Evolutionary conservation across 37 sponge, comb jelly and placozoan genomes (phyloP).

Genomic region (Agelas oroides): DNA sequence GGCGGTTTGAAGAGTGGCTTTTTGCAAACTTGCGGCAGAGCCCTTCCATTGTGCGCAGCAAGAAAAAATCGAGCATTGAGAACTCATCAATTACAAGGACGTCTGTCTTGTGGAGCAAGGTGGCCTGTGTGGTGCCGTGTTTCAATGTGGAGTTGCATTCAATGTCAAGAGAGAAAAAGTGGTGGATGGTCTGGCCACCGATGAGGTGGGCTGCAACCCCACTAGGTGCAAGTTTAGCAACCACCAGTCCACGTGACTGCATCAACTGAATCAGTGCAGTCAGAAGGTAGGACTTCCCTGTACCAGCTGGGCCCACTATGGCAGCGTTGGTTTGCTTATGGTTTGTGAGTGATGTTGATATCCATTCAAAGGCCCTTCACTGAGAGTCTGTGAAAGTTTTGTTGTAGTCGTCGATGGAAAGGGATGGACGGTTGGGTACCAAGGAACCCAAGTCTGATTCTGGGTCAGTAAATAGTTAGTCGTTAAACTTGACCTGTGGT

Average conservation of each 20-base stretch:
- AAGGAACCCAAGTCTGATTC: slow-evolving; percentile 1
- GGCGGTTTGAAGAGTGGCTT: too few species aligned
- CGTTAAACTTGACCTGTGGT: slow-evolving; percentile 12
- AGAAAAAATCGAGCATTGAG: slow-evolving; percentile 14
- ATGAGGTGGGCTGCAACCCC: slow-evolving; percentile 36
- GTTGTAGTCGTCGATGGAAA: background rate
- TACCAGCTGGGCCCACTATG: slow-evolving; percentile 24
- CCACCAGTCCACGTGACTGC: background rate
- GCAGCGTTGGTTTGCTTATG: too few species aligned
- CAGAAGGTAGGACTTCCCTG: slow-evolving; percentile 24
- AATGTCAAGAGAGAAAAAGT: slow-evolving; percentile 20
- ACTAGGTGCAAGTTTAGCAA: slow-evolving; percentile 26
- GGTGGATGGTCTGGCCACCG: slow-evolving; percentile 10
- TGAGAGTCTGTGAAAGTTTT: slow-evolving; percentile 15
- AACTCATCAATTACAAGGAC: slow-evolving; percentile 28
- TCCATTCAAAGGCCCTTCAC: slow-evolving; percentile 8
- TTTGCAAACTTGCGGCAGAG: too few species aligned
- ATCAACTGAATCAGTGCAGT: slow-evolving; percentile 5
- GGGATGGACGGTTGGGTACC: background rate
- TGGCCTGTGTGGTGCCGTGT: slow-evolving; percentile 18
- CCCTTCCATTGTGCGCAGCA: background rate
- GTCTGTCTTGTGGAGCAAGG: slow-evolving; percentile 12
- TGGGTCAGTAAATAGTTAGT: background rate
- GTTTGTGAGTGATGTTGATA: too few species aligned
- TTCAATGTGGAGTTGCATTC: slow-evolving; percentile 8